Evolutionary conservation across 2,888 invertebrate species (phyloP), one percentile per base, ranked within the genome.

Genomic region (Anagyrus pseudococci): DNA sequence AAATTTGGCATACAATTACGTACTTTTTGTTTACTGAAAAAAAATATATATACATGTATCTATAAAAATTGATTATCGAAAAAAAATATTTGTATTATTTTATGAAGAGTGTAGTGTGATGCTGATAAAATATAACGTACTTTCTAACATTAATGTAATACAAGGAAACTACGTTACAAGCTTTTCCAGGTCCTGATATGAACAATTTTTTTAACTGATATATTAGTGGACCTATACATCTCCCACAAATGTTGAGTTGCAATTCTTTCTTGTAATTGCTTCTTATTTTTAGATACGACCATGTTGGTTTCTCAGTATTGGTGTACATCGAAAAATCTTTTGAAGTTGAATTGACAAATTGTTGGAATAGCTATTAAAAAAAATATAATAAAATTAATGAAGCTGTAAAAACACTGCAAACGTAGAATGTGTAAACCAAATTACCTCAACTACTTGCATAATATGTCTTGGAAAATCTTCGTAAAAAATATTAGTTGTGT

Each of bases 241-340:
- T 64, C 1, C 67, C 67, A 64, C 44, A 52, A 22, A 22, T 64
- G 17, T 53, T 49, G 15, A 67, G 15, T 48, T 61, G 49, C 19
- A 67, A 43, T 56, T 67, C 67, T 20, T 58, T 53, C 37, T 62
- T 67, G 17, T 58, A 67, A 62, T 67, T 67, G 15, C 55, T 58
- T 62, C 64, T 64, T 20, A 67, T 8, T 58, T 58, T 61, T 17
- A 67, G 56, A 8, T 58, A 52, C 17, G 19, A 15, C 67, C 67
- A 67, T n/a, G 15, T 58, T 29, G 67, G 66, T 47, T 20, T 66
- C 26, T 66, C 23, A 43, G 37, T 15, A 44, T 46, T 17, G 20
- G 15, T 15, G 22, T 50, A 33, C 33, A 44, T 50, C 41, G 23
- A 19, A 8, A 37, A 13, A 13, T 53, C 20, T 47, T 47, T 54